Conservation (phyloP, 2,113 vertebrate species). For the Tupaia chinensis region DNA sequence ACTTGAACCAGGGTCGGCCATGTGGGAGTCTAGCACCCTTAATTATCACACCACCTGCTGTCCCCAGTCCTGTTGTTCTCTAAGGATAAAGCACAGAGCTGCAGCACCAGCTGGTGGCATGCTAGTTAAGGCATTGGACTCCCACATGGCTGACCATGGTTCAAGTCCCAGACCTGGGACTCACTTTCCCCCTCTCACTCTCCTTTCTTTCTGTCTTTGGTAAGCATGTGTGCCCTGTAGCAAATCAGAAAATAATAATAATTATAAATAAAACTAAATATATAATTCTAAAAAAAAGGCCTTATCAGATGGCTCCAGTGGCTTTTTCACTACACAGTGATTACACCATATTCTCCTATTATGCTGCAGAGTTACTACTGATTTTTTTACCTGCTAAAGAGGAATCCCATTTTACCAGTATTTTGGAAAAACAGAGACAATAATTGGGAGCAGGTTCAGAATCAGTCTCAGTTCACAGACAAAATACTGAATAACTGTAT, state of each 20-base stretch:
- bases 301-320: constrained; percentile 89
- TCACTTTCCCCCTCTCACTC: no score
- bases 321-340: constrained; percentile 92
- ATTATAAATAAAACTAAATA: no score
- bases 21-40: no score
- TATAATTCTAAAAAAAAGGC: no score
- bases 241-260: no score
- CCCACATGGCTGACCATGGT: no score
- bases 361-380: neutral
- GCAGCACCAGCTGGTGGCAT: neutral
- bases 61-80: neutral
- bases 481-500: neutral
- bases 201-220: no score
- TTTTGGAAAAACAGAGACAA: neutral
- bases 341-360: constrained; percentile 77
- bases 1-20: no score
- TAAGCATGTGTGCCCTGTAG: no score
- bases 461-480: neutral
- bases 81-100: constrained; percentile 92
- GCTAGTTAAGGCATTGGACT: no score
- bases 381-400: neutral
- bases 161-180: no score
- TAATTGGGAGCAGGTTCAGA: neutral
- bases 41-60: neutral
- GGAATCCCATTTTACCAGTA: neutral